Base-by-base conservation (phyloP, 2,888 invertebrate genomes). In the Pristionchus japonicus region DNA sequence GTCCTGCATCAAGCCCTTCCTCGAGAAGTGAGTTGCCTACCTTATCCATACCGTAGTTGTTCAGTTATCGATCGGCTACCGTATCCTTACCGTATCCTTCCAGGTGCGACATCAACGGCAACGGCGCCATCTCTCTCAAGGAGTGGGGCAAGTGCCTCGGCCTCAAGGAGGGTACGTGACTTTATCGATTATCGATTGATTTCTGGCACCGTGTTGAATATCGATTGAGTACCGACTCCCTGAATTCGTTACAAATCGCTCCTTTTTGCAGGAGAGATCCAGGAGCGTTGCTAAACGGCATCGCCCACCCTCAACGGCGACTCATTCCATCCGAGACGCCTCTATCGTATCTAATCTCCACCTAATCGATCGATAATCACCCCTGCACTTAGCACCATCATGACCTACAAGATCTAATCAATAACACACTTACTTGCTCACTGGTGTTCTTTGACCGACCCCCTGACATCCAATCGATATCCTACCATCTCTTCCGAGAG, bases 1-100 rank as follows among this genome's bases (percentile, higher is more conserved):
- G 95, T 98, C 98, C 95, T 99, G 99, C 96, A 98, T 98, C 95
- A 97, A 97, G 89, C 98, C 98, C 67, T 99, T 99, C 96, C 96
- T 98, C 90, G 97, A 98, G 95, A 96, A 96, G 82, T 70, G 52
- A 52, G 52, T 52, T 13, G 15, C 49, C 15, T 49, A 49, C 49
- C 15, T 7, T 49, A 49, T 7, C 15, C 49, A 49, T 49, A 49
- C 49, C 11, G 49, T 61, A 61, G 7, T 17, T n/a, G n/a, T n/a
- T n/a, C n/a, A n/a, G 43, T 43, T 6, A 43, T 96, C 96, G 98
- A 90, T 97, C 98, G 95, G 96, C 3, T 52, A 52, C 20, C 52
- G 52, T 17, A 52, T 23, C 20, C 52, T 20, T 20, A 52, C 27
- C 61, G 27, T 27, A 61, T 9, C 27, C 7, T 3, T 31, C 64